These are phyloP conservation scores for Neogobius melanostomus DNA, from an alignment of 2,113 vertebrate genomes.

Conservation along the genomic window DNA sequence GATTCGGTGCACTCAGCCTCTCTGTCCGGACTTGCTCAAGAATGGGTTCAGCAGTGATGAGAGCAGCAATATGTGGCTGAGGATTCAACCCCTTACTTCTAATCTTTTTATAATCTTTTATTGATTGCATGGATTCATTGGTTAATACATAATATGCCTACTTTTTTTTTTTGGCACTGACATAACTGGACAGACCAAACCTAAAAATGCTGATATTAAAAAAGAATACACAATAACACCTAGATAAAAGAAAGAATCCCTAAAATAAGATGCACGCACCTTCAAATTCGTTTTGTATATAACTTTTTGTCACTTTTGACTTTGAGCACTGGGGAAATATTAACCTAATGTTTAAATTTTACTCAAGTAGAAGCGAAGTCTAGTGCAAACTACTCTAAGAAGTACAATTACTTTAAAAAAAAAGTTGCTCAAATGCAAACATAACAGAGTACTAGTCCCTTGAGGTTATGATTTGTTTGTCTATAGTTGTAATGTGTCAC, in stretches of 20 bases:
- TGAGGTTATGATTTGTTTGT: neutral
- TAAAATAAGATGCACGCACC: too few species aligned
- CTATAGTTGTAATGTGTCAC: neutral
- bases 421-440: too few species aligned
- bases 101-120: neutral
- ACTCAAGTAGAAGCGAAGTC: too few species aligned
- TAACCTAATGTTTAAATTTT: too few species aligned
- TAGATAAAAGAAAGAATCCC: too few species aligned
- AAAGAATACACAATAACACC: too few species aligned
- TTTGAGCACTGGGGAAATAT: too few species aligned
- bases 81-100: neutral
- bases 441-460: neutral
- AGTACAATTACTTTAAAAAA: too few species aligned
- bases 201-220: too few species aligned
- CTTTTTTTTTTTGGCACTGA: neutral
- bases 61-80: constrained; percentile 13
- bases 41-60: constrained; percentile 43
- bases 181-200: neutral
- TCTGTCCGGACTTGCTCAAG: constrained; percentile 63
- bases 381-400: too few species aligned
- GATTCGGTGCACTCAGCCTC: constrained; percentile 7
- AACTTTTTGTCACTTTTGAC: too few species aligned
- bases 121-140: neutral
- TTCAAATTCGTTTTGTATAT: too few species aligned
- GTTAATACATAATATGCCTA: neutral